These are phyloP conservation scores for Brachionus plicatilis DNA, from an alignment of 1,140 invertebrate genomes.

Conservation along the genomic window DNA sequence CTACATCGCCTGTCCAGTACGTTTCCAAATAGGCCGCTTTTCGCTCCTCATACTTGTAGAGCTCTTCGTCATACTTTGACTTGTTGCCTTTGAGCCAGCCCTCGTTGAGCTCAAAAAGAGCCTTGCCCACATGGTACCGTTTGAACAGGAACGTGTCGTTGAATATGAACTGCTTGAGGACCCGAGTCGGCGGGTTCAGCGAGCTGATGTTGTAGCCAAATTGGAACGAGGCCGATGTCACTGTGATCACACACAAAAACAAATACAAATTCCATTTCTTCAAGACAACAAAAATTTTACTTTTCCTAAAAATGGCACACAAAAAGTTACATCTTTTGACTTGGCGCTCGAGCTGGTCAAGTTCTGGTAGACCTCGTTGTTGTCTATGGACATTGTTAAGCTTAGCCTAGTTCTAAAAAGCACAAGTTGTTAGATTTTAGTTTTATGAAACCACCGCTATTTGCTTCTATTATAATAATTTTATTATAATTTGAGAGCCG, in stretches of 20 bases:
- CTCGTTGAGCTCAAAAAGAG: slow-evolving; percentile 23
- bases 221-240: slow-evolving; percentile 10
- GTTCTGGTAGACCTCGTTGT: background rate
- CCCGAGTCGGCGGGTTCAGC: background rate
- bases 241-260: background rate
- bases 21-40: slow-evolving; percentile 73
- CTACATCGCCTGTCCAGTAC: slow-evolving; percentile 79
- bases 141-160: slow-evolving; percentile 17
- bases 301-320: background rate
- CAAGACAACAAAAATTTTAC: background rate
- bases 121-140: background rate
- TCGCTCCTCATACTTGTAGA: background rate
- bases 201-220: slow-evolving; percentile 36
- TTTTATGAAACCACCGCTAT: background rate
- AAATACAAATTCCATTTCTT: slow-evolving; percentile 32
- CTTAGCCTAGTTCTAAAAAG: slow-evolving; percentile 1
- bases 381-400: background rate
- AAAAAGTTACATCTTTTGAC: background rate
- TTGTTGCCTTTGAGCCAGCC: slow-evolving; percentile 3
- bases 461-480: background rate
- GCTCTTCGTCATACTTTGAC: background rate
- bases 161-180: background rate
- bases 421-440: background rate
- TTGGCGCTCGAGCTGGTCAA: background rate
- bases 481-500: background rate